A percentile compares a stretch with the other conserved stretches of the same genome.
Conservation (phyloP, 2,888 invertebrate species). For the Synergus japonicus region DNA sequence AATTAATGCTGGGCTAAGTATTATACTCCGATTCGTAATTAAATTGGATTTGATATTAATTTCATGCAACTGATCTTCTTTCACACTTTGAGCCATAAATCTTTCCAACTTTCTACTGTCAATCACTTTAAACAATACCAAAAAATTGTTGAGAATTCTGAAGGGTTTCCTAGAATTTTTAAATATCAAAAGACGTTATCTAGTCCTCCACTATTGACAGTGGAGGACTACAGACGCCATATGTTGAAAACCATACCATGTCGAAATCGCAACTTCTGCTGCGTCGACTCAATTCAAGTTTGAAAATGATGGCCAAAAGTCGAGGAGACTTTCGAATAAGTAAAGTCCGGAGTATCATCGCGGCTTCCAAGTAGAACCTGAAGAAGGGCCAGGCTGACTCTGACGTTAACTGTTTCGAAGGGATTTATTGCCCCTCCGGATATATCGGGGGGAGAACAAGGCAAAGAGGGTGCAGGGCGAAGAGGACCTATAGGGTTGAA, state of each 20-base stretch:
- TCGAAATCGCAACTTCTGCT: constrained; percentile 9
- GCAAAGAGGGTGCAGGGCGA: constrained; percentile 34
- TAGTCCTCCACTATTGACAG: background rate
- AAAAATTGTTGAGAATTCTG: too few species aligned
- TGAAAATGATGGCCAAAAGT: constrained; percentile 50
- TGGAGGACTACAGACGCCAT: background rate
- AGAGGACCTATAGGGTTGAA: constrained; percentile 41
- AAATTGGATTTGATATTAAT: constrained; percentile 16
- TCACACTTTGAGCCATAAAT: background rate
- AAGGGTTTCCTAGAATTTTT: too few species aligned
- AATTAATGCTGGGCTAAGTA: background rate
- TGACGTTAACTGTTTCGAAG: constrained; percentile 71
- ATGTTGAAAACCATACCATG: constrained; percentile 22
- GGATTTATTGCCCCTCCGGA: constrained; percentile 73
- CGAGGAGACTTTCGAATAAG: constrained; percentile 48
- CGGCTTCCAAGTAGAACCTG: constrained; percentile 31
- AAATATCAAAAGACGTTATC: background rate
- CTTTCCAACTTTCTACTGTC: background rate
- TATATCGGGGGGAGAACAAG: constrained; percentile 59
- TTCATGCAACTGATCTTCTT: background rate
- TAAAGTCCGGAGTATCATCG: constrained; percentile 35
- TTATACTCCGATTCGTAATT: constrained; percentile 2
- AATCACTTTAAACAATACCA: too few species aligned
- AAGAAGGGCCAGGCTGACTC: constrained; percentile 62
- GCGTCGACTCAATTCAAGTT: constrained; percentile 44